Conservation (phyloP, 2,113 vertebrate species). For the Spheniscus mendiculus region DNA sequence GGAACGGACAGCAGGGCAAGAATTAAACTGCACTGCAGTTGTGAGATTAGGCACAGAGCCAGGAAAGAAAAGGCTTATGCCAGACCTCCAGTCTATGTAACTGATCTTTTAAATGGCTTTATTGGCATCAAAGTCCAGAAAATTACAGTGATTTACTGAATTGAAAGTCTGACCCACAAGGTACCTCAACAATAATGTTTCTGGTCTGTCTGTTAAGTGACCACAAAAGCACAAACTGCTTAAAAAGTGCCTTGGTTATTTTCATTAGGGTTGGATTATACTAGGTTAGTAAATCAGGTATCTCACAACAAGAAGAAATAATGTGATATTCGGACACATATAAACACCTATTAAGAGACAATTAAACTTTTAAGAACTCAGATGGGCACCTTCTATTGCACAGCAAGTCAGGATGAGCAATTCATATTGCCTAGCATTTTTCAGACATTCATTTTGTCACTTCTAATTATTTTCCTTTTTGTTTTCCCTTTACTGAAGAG, state of each 20-base stretch:
- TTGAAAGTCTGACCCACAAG: background rate
- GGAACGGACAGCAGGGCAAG: background rate
- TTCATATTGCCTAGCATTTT: background rate
- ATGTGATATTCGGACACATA: background rate
- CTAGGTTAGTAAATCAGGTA: background rate
- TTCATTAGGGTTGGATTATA: background rate
- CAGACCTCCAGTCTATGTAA: background rate
- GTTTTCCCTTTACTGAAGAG: background rate
- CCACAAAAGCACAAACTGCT: background rate
- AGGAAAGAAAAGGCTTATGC: background rate
- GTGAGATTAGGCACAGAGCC: background rate
- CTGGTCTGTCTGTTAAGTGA: background rate
- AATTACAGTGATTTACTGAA: background rate
- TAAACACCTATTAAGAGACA: background rate
- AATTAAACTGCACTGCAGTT: background rate
- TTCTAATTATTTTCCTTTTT: background rate
- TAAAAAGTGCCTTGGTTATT: background rate
- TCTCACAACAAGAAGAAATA: background rate
- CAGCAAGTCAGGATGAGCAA: background rate
- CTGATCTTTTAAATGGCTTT: background rate
- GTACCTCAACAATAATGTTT: background rate
- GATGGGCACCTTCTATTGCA: background rate
- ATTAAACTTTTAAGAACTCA: background rate
- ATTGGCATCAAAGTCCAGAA: background rate
- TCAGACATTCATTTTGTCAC: background rate